Evolutionary conservation across 2,797 vertebrate genomes (phyloP).

Genomic region (Microhierax caerulescens): DNA sequence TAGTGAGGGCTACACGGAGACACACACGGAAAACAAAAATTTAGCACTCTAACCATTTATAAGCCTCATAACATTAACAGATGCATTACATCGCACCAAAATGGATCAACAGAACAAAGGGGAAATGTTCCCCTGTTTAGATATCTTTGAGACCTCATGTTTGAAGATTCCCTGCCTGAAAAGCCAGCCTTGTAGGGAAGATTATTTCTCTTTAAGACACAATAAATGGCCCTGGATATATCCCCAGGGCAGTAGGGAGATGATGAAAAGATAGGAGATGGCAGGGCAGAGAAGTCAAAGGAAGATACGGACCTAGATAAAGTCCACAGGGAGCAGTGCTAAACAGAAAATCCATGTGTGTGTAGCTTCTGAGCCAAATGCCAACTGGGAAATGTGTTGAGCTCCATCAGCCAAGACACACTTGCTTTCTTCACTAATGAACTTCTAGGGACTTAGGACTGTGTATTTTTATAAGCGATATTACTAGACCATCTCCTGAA

Average conservation of each 20-base stretch:
- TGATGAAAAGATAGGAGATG: not conserved
- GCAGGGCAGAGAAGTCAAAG: not conserved
- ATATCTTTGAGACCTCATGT: not conserved
- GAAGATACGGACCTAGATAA: not conserved
- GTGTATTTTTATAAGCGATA: not conserved
- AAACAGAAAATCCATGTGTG: not conserved
- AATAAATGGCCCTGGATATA: not conserved
- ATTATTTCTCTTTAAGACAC: not conserved
- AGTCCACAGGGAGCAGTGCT: not conserved
- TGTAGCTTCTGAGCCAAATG: not conserved
- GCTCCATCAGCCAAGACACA: not conserved
- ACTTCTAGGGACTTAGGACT: not conserved
- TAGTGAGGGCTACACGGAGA: not conserved
- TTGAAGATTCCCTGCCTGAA: not conserved
- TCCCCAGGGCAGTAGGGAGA: not conserved
- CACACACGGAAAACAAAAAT: not conserved
- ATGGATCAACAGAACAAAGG: not conserved
- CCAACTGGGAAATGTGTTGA: not conserved
- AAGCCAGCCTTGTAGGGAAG: not conserved
- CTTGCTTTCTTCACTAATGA: not conserved
- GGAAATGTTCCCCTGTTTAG: not conserved
- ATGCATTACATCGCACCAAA: not conserved
- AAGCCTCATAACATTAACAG: not conserved
- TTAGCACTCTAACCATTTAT: not conserved
- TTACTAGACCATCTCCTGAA: not conserved